Base-by-base conservation (phyloP, 2,113 vertebrate genomes). In the Jaculus jaculus region DNA sequence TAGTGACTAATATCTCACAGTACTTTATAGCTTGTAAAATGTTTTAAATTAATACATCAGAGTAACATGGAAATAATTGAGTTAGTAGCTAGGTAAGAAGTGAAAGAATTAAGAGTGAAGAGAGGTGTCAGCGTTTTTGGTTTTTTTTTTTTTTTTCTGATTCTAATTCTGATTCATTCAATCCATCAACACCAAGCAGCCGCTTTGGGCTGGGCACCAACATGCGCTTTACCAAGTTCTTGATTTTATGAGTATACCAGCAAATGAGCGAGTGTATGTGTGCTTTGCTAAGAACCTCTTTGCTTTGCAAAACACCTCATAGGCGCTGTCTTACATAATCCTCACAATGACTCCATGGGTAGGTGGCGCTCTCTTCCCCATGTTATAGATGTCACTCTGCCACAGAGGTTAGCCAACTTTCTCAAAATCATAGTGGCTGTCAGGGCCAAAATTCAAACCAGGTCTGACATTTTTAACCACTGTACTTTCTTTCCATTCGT, bases 21-120 rank as follows among this genome's bases (percentile, higher is more conserved):
- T 23, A 79, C 73, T 89, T 92, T 23, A 73, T 37, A 61, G 75
- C 84, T 69, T 74, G 16, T 84, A 71, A 95, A 90, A n/a, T 37
- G 39, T 42, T 84, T 92, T 91, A 54, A 68, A 91, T 84, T 87
- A 93, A 69, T 21, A 13, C 39, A 34, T 13, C 51, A 68, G 32
- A 89, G 68, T 54, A 39, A 42, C 51, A 1, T 23, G 77, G 78
- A 89, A 79, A 71, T 89, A 89, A 84, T 26, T 84, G 91, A 80
- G 37, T 80, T 58, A 21, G 63, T 91, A 78, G 15, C 89, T 86
- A 66, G 80, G 24, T 83, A 47, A 21, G 32, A 83, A 87, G 71
- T 11, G 2, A 51, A 87, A 37, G 32, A 39, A 73, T 63, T 15
- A n/a, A 94, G 84, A 73, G 73, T 66, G 47, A 60, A 32, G 39